Base-by-base conservation (phyloP, 2,113 vertebrate species). In the Pseudonaja textilis region DNA sequence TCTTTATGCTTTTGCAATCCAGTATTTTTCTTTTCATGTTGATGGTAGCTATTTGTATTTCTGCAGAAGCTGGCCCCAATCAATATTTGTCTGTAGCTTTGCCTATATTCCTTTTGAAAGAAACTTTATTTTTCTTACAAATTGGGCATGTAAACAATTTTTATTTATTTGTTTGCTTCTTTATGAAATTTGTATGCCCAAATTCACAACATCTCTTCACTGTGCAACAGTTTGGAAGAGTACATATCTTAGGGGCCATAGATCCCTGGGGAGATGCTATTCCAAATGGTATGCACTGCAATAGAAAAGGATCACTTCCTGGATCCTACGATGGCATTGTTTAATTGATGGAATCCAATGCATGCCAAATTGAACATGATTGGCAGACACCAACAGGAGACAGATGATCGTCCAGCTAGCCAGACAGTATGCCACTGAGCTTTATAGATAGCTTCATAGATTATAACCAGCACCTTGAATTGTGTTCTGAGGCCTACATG, bases 41-140 rank as follows among this genome's bases (percentile, higher is more conserved):
- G 14, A 10, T n/a, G 26, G 4, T 74, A 90, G 29, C 56, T 52
- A 14, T 20, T 52, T 90, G 47, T n/a, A 10, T 74, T 54, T 91
- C 55, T 39, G 29, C 18, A 34, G 23, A 61, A 18, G 39, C 56
- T 54, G 23, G 11, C 42, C 23, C 20, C 39, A 14, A 23, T 59
- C 25, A n/a, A 29, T 26, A 18, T 42, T 18, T 69, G 39, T 54
- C 12, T 92, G 23, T 61, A 69, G 9, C 90, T 88, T 91, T 91
- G 91, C 74, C 93, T 95, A 93, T 93, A 94, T 93, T 93, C 87
- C 90, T 95, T 92, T 94, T 92, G 94, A 96, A 96, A 89, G 52
- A 93, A 96, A 96, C 69, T 96, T 95, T 91, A 57, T 95, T 91
- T 34, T 39, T 81, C 39, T 81, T 16, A 81, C 69, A 81, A 81